Base-by-base conservation (phyloP, 2,113 vertebrate species). In the Symphodus melops region DNA sequence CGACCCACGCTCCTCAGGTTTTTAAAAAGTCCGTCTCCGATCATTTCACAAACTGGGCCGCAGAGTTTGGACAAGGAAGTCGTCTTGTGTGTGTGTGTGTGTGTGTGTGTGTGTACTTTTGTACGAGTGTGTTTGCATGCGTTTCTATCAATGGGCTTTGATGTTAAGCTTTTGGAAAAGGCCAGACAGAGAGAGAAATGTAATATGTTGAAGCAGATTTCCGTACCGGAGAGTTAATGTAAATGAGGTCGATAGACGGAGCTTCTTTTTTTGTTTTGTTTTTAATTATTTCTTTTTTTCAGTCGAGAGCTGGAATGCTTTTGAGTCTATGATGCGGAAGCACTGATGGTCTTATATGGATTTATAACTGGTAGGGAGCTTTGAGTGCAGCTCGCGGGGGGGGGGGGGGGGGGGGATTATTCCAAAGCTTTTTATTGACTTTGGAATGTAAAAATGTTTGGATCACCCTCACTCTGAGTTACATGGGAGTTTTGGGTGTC, bases 291-390 rank as follows among this genome's bases (percentile, higher is more conserved):
- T 28, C 2, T 33, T 75, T 79, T 75, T 81, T 51, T 51, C 84
- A 75, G 49, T 33, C 54, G 20, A 81, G 74, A n/a, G 0, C 59
- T 78, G 83, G 82, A 80, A 85, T 85, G 72, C 69, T 39, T 83
- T 86, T 84, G 81, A 68, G 42, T 21, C 73, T 65, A 59, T 0
- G 33, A 78, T 57, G 54, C 39, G 36, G 82, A 77, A 83, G 41
- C 23, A 8, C 62, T 70, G 79, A 78, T 81, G 84, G 69, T 81
- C 78, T 87, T 86, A 75, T 78, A 77, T 84, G 83, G 83, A 87
- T 88, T 90, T 83, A 75, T 75, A 60, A 60, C 76, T 68, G 52
- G 46, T 72, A 55, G 75, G 82, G 72, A 79, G 76, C 75, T 66
- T 70, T 79, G 64, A 82, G 78, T 53, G 68, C 73, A 71, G 71